Evolutionary conservation across 2,797 vertebrate species (phyloP), one percentile per base, ranked within the genome.

Genomic region (Gadopsis bispinosus): DNA sequence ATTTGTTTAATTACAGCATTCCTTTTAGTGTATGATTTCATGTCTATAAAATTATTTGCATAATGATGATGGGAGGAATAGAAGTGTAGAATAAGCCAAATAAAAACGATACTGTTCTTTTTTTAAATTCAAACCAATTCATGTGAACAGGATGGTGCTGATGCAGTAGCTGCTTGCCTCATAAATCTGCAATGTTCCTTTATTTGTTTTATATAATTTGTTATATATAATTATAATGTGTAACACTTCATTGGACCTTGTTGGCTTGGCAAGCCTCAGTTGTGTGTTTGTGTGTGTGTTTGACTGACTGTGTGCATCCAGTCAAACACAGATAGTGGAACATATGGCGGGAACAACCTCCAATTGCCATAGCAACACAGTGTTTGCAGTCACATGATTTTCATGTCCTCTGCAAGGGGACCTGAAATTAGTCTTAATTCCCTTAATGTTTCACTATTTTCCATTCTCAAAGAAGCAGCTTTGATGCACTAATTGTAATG

Each of bases 321-420:
- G 68, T 55, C 73, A 55, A 26, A 26, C 26, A 26, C 26, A 26
- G 26, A 26, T 78, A 62, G 74, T 85, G 89, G 89, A 93, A 84
- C 94, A 95, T 94, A 94, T 94, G 92, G 90, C 68, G 73, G 65
- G 73, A 80, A 66, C 82, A 78, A 71, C 62, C 83, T 83, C 69
- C 60, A 56, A 91, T 94, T 88, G 69, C 94, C 91, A 94, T 94
- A 76, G 93, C 83, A 94, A 96, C 94, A 80, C 82, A 78, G 79
- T 88, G 79, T 92, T 91, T 92, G 88, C 76, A 73, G 71, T 83
- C 65, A 41, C 58, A 78, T 88, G 69, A 79, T 72, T 26, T 26
- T 89, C 65, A 83, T 81, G 47, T 85, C 86, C 61, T 69, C 79
- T 84, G 66, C 74, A 79, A 83, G 61, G 72, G 65, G 61, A 35